A percentile compares a stretch with the other conserved stretches of the same genome.
Evolutionary conservation across 2,888 invertebrate genomes (phyloP).

Genomic region (Bombyx huttoni): DNA sequence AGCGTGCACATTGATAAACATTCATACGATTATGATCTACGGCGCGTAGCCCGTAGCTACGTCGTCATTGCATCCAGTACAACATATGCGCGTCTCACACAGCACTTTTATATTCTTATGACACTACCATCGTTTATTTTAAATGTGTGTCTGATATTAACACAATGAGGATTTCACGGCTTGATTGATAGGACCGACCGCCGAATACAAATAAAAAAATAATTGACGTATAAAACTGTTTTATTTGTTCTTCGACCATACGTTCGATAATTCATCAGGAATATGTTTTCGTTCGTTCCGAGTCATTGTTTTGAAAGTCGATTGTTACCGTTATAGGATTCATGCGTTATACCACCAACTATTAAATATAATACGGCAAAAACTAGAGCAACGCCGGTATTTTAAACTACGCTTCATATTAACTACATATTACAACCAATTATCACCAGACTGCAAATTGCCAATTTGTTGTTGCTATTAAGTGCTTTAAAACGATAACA

Average conservation of each 20-base stretch:
- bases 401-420: neutral
- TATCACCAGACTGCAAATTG: neutral
- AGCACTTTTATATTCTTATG: constrained; percentile 4
- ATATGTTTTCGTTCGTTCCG: neutral
- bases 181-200: constrained; percentile 1
- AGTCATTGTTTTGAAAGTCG: neutral
- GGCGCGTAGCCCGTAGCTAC: constrained; percentile 66
- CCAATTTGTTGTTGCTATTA: neutral
- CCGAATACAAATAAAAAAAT: neutral
- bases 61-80: constrained; percentile 13
- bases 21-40: constrained; percentile 69
- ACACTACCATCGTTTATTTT: constrained; percentile 9
- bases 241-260: neutral
- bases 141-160: constrained; percentile 10
- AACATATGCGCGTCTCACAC: neutral
- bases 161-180: constrained; percentile 3
- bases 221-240: neutral
- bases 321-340: neutral
- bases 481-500: neutral
- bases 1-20: constrained; percentile 21
- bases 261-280: neutral
- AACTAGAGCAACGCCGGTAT: neutral
- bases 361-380: neutral
- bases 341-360: neutral
- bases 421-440: neutral